phyloP scores from a whole-genome alignment of 2,797 vertebrate genomes.

The Lepus townsendii region DNA sequence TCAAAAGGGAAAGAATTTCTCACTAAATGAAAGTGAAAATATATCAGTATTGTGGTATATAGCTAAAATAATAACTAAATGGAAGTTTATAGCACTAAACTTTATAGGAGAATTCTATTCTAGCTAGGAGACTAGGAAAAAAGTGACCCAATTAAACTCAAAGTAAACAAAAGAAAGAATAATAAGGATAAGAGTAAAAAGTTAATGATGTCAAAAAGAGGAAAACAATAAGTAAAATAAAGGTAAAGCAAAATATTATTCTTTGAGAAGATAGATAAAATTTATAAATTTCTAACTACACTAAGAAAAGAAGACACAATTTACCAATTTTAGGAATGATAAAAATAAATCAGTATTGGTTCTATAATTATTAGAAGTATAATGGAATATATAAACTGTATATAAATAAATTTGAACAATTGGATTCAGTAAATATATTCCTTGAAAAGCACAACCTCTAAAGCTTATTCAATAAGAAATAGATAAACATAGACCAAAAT shows the following conservation, averaged over 20 bases:
- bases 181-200: not conserved
- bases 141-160: not conserved
- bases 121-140: not conserved
- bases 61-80: not conserved
- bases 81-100: not conserved
- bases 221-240: not conserved
- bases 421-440: not conserved
- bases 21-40: not conserved
- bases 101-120: not conserved
- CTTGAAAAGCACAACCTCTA: not conserved
- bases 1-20: not conserved
- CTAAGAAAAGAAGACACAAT: not conserved
- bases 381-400: not conserved
- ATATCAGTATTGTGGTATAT: not conserved
- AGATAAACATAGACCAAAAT: not conserved
- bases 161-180: not conserved
- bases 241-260: not conserved
- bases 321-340: not conserved
- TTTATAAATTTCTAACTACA: not conserved
- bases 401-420: not conserved
- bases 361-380: not conserved
- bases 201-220: not conserved
- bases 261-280: too few relatives aligned
- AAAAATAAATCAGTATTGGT: not conserved
- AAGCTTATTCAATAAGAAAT: constrained; percentile 13